These are phyloP conservation scores for Amphimallon solstitiale DNA, from an alignment of 2,888 invertebrate genomes.

Conservation along the genomic window DNA sequence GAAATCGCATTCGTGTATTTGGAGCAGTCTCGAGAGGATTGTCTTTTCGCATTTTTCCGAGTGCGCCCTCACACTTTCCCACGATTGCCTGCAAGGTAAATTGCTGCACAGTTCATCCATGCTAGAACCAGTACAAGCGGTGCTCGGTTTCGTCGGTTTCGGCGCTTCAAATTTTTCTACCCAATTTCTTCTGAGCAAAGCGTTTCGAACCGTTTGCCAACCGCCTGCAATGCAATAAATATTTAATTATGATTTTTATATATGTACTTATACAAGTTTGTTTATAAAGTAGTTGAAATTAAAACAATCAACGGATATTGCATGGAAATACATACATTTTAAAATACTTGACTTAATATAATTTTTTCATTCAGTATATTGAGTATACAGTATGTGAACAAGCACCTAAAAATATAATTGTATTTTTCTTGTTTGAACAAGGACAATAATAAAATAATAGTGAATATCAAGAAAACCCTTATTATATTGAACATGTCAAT, in stretches of 20 bases:
- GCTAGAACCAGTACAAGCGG: constrained; percentile 24
- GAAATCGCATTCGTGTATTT: constrained; percentile 84
- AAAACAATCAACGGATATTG: no score
- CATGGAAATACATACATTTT: no score
- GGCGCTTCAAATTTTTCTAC: constrained; percentile 71
- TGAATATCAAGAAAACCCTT: no score
- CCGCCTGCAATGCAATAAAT: constrained; percentile 64
- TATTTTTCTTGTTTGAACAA: no score
- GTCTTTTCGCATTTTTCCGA: constrained; percentile 73
- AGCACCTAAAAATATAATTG: no score
- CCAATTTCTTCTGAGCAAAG: constrained; percentile 79
- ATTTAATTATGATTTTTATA: background rate
- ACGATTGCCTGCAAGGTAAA: constrained; percentile 59
- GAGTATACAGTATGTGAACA: no score
- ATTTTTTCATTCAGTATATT: no score
- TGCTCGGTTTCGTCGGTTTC: constrained; percentile 40
- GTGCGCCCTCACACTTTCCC: constrained; percentile 62
- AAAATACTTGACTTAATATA: no score
- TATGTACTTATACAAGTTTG: no score
- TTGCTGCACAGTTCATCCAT: constrained; percentile 59
- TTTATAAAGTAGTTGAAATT: no score
- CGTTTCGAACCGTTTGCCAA: constrained; percentile 76
- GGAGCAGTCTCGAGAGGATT: constrained; percentile 77
- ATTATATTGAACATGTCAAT: no score
- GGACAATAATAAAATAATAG: no score